Percentiles rank a stretch among this genome's conserved stretches.
These are phyloP conservation scores for Dasysyrphus tricinctus DNA, from an alignment of 2,888 invertebrate genomes.

Conservation along the genomic window DNA sequence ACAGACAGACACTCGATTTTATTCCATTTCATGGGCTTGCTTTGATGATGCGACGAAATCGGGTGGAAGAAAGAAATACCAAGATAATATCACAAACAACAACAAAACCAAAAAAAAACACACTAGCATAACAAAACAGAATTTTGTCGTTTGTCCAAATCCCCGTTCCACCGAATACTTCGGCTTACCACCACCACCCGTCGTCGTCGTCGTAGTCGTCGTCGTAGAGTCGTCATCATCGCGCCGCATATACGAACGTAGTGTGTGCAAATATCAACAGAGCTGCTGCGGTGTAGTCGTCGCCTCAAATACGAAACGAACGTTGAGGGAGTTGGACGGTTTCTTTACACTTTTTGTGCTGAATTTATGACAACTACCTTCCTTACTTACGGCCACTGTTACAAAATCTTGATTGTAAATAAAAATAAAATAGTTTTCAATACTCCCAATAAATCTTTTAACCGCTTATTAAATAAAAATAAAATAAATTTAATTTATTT, in stretches of 20 bases:
- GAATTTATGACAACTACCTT: slow-evolving; percentile 64
- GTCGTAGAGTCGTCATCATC: slow-evolving; percentile 31
- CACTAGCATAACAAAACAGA: slow-evolving; percentile 60
- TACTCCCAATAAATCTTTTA: slow-evolving; percentile 5
- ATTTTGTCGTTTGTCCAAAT: slow-evolving; percentile 72
- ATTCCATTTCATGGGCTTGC: slow-evolving; percentile 50
- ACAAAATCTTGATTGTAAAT: slow-evolving; percentile 26
- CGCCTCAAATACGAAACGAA: slow-evolving; percentile 74
- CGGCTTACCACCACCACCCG: slow-evolving; percentile 14
- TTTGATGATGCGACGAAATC: slow-evolving; percentile 49
- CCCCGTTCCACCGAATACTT: slow-evolving; percentile 18
- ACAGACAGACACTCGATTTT: slow-evolving; percentile 53
- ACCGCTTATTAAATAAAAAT: neutral
- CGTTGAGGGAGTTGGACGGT: slow-evolving; percentile 75
- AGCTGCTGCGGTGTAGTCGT: slow-evolving; percentile 68
- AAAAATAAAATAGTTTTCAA: neutral
- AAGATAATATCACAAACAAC: slow-evolving; percentile 45
- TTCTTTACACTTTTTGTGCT: slow-evolving; percentile 71
- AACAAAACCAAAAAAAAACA: slow-evolving; percentile 40
- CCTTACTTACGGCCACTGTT: slow-evolving; percentile 53
- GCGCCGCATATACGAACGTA: slow-evolving; percentile 25
- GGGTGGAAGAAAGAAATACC: slow-evolving; percentile 53
- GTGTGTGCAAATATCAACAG: slow-evolving; percentile 72
- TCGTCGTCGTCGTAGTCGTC: slow-evolving; percentile 18
- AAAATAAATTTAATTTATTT: neutral